Conservation (phyloP, 2,888 invertebrate genomes). For the Miltochrista miniata region DNA sequence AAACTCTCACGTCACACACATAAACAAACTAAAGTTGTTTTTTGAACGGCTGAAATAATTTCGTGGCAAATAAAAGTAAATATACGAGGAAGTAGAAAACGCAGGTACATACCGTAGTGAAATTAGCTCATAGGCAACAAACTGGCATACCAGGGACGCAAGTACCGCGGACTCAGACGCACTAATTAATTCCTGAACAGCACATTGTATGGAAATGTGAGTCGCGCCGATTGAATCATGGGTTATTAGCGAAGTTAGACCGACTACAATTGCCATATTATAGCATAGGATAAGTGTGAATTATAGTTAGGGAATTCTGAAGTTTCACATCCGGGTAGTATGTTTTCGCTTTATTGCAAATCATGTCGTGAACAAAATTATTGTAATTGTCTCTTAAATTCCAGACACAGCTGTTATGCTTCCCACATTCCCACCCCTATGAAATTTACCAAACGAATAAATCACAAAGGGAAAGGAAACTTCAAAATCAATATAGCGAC, state of each 20-base stretch:
- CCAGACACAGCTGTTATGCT: too few species aligned
- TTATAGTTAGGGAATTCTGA: constrained; percentile 2
- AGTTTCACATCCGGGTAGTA: neutral
- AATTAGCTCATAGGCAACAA: constrained; percentile 40
- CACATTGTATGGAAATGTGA: constrained; percentile 45
- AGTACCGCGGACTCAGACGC: constrained; percentile 47
- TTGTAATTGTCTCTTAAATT: too few species aligned
- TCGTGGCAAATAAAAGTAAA: constrained; percentile 2
- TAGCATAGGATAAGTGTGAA: neutral
- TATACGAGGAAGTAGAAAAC: constrained; percentile 35
- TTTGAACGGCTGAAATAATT: neutral
- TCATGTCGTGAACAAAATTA: too few species aligned
- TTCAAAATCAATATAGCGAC: too few species aligned
- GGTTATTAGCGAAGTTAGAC: constrained; percentile 39
- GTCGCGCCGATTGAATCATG: constrained; percentile 38
- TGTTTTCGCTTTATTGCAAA: too few species aligned
- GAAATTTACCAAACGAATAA: too few species aligned
- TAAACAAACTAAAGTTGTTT: too few species aligned
- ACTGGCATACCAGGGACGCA: constrained; percentile 48
- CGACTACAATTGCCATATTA: neutral
- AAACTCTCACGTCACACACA: too few species aligned
- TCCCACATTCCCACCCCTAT: too few species aligned
- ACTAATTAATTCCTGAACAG: constrained; percentile 66
- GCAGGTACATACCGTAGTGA: constrained; percentile 38
- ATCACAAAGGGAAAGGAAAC: too few species aligned